A percentile compares a stretch with the other conserved stretches of the same genome.
phyloP scores from a whole-genome alignment of 1,140 invertebrate genomes.

The Orchestia grillus region DNA sequence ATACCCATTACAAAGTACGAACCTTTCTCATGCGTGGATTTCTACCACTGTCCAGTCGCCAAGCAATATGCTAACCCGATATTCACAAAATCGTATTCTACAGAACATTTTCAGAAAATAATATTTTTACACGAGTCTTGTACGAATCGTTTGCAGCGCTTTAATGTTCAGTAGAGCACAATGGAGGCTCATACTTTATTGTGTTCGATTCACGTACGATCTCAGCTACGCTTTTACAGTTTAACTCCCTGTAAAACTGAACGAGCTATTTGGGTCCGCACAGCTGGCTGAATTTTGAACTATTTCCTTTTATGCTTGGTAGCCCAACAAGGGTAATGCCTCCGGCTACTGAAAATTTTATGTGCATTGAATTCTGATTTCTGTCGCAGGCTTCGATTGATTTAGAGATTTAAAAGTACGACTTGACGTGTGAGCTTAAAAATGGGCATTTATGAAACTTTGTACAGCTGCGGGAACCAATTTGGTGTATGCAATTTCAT shows the following conservation, averaged over 20 bases:
- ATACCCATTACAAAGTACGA: too few species aligned
- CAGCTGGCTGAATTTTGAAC: not conserved
- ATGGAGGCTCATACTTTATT: not conserved
- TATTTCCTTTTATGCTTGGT: not conserved
- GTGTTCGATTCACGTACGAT: not conserved
- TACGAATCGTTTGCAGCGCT: not conserved
- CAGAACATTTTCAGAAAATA: not conserved
- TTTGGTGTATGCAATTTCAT: not conserved
- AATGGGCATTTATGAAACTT: not conserved
- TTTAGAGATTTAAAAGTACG: too few species aligned
- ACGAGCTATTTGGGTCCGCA: not conserved
- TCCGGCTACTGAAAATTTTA: not conserved
- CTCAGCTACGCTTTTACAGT: not conserved
- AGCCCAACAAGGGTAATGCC: not conserved
- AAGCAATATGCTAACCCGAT: too few species aligned
- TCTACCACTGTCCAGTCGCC: too few species aligned
- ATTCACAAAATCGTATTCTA: not conserved
- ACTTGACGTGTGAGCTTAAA: not conserved
- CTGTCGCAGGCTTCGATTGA: too few species aligned
- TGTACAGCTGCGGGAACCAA: not conserved
- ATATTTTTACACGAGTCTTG: not conserved
- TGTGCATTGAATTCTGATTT: not conserved
- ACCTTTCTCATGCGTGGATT: too few species aligned
- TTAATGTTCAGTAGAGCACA: not conserved
- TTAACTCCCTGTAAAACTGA: not conserved